phyloP scores from a whole-genome alignment of 2,888 invertebrate genomes.

The Leistus spinibarbis region DNA sequence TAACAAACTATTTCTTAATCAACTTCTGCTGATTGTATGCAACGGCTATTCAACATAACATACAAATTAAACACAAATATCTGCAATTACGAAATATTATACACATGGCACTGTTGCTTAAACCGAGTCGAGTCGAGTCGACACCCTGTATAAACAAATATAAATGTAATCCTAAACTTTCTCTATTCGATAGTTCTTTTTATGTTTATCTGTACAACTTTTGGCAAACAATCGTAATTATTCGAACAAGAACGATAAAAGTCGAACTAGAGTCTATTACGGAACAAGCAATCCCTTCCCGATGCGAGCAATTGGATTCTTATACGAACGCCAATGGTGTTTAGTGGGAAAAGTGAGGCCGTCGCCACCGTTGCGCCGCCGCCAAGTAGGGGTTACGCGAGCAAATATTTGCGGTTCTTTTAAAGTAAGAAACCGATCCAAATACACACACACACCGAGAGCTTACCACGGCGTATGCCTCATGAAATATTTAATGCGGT shows the following conservation, averaged over 20 bases:
- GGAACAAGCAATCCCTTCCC: background rate
- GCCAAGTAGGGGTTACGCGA: background rate
- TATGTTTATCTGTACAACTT: background rate
- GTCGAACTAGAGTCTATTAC: background rate
- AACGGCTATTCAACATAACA: no score
- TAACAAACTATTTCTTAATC: no score
- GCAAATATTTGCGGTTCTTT: constrained; percentile 17
- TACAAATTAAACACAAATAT: no score
- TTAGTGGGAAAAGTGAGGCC: background rate
- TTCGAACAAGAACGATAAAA: background rate
- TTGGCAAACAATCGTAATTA: background rate
- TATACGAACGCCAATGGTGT: background rate
- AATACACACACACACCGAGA: background rate
- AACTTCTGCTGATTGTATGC: no score
- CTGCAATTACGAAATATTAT: no score
- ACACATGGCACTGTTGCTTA: no score
- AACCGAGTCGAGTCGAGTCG: no score
- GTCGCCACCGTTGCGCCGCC: background rate
- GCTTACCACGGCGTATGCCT: background rate
- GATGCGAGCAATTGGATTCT: background rate
- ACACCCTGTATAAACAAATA: no score
- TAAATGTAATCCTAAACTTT: no score
- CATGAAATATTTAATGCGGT: constrained; percentile 14
- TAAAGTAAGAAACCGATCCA: background rate
- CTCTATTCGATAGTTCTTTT: background rate